Evolutionary conservation across 2,888 invertebrate species (phyloP).

Genomic region (Drosophila fulvimacula): DNA sequence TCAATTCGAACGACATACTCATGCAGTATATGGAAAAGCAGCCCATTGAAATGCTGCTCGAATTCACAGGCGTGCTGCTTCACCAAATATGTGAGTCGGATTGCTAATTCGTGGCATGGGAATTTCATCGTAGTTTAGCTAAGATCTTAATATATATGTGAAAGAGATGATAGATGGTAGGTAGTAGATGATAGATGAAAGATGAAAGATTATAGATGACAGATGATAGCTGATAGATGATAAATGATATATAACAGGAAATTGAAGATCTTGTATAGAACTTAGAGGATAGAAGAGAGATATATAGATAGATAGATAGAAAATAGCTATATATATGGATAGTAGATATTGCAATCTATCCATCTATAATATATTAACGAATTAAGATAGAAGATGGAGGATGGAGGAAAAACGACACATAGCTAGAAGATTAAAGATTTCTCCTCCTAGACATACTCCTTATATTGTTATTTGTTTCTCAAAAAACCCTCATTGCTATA

Average conservation of each 20-base stretch:
- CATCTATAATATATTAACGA: too few species aligned
- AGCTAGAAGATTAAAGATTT: not conserved
- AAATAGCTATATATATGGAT: too few species aligned
- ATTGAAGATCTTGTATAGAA: not conserved
- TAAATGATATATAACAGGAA: not conserved
- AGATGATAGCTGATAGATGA: not conserved
- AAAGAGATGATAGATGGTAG: not conserved
- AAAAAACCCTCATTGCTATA: not conserved
- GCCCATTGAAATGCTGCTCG: slow-evolving; percentile 77
- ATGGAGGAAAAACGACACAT: not conserved
- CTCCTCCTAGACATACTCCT: not conserved
- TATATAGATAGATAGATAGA: not conserved
- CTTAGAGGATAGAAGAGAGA: not conserved
- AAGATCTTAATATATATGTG: too few species aligned
- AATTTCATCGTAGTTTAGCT: too few species aligned
- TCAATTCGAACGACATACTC: slow-evolving; percentile 63
- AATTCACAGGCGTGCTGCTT: slow-evolving; percentile 66
- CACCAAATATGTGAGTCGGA: slow-evolving; percentile 63
- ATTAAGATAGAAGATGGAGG: not conserved
- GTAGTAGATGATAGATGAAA: not conserved
- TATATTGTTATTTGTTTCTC: not conserved
- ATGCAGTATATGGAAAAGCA: slow-evolving; percentile 72
- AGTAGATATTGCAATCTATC: too few species aligned
- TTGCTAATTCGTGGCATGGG: too few species aligned
- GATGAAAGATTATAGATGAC: not conserved